Base-by-base conservation (phyloP, 2,113 vertebrate species). In the Hypanus sabinus region DNA sequence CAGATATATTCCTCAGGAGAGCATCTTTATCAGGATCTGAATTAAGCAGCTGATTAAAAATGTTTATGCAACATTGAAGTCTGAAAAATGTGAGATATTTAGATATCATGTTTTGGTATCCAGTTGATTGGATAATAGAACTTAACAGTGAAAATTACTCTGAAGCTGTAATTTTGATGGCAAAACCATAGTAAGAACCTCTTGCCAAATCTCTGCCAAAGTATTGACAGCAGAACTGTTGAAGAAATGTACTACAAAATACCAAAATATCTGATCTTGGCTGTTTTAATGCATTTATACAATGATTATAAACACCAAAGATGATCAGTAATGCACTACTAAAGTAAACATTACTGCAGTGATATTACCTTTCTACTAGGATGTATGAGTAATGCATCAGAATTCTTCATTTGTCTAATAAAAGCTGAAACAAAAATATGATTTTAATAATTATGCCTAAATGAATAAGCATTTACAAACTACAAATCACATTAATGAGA, bases 311-410 rank as follows among this genome's bases (percentile, higher is more conserved):
- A 90, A 68, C 16, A 65, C n/a, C 62, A 90, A 8, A 90, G n/a
- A 5, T 65, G 6, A 33, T 18, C 3, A 18, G 60, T 8, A 90
- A 62, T 12, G 30, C 11, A 57, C 24, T 85, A 30, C 0, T 30
- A 24, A 57, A 57, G 24, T 10, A 62, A 88, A 88, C 22, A 24
- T 9, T 38, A 20, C 80, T 62, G 57, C 16, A 65, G 9, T 65
- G 16, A 33, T 90, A 65, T 90, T 71, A 73, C 68, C 70, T 93
- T 93, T 93, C 70, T 73, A 70, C 91, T 93, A 70, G 68, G 36
- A 73, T 93, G 91, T 46, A 36, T 73, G 38, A 46, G 22, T 73
- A 93, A 93, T 73, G 70, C 91, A 93, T 93, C 70, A 55, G 91
- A 73, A 30, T 73, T 5, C 70, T 30, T 22, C 1, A 75, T 93